Evolutionary conservation across 2,888 invertebrate species (phyloP), one percentile per base, ranked within the genome.

Genomic region (Rhagonycha fulva): DNA sequence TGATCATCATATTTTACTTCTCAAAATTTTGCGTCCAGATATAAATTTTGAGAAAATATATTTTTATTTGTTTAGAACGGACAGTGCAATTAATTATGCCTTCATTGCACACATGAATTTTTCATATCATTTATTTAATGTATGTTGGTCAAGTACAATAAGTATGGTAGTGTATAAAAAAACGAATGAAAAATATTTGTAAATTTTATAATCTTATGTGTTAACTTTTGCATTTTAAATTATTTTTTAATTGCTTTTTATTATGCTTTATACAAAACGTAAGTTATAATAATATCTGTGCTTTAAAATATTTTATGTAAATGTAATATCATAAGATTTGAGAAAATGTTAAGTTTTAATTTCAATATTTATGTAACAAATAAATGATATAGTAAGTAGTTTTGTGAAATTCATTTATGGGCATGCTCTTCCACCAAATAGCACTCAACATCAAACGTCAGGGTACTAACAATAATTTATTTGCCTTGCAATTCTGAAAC

Each of bases 311-410:
- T 74, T 74, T 77, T 77, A 77, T 77, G 74, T 74, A 72, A 61
- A 74, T 74, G 71, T 75, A 75, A 66, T 75, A 75, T 24, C 67
- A 66, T 69, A 72, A 62, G 63, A 28, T 26, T 77, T 74, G 69
- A 74, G 60, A 74, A 60, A 72, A 77, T 77, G 77, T 77, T 77
- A 77, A 76, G 76, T 76, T 76, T 76, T 71, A 76, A 74, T 76
- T 71, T 76, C 71, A 74, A 76, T 74, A 74, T 71, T 76, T 76
- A 61, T 76, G 76, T 76, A 76, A 74, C 24, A 62, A 76, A 70
- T 73, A 62, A 76, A 74, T 70, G 73, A 74, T 68, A 62, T 70
- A 72, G 63, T 61, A 62, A 71, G 24, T 28, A 67, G 12, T 67
- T 23, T 12, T 7, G n/a, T 26, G n/a, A 24, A 26, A 26, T 26